Evolutionary conservation across 2,797 vertebrate genomes (phyloP), one percentile per base, ranked within the genome.

Genomic region (Passerculus sandwichensis): DNA sequence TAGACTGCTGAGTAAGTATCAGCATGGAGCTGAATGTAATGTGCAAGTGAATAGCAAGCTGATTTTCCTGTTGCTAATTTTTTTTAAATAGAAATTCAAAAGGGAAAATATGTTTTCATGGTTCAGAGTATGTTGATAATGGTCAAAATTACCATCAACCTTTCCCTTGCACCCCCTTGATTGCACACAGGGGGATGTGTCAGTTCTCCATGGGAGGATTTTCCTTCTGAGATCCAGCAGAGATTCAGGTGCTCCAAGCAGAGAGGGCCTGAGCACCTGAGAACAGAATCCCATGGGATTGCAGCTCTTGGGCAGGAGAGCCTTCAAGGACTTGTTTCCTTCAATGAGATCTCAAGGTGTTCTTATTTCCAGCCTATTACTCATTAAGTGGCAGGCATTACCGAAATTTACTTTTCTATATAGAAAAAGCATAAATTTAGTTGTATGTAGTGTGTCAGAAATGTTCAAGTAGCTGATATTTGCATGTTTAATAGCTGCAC

Each of bases 1-100:
- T 16, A 79, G 56, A 45, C 71, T 85, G 77, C 78, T 95, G 91
- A 87, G 51, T 91, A 87, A 89, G 74, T 87, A 59, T 50, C 51
- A 70, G 74, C 47, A 50, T 73, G 64, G 59, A 85, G 29, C 13
- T 51, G 60, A 91, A 76, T 81, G 57, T 62, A 81, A 88, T 56
- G 38, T 73, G n/a, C 40, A 45, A 72, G 62, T 88, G 73, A 94
- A 86, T 81, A 89, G 54, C 73, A 78, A 87, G 56, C 9, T 92
- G 71, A 62, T 86, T 93, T 95, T 91, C 66, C 36, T 59, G 13
- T 88, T 50, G 61, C 8, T 80, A 30, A 20, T 79, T 47, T 91
- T 91, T 89, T 86, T 47, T 0, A 36, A 0, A 44, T 38, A 70
- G 26, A 70, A 87, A 91, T 82, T 67, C 11, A 82, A 27, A 86